Evolutionary conservation across 2,888 invertebrate species (phyloP), one percentile per base, ranked within the genome.

Genomic region (Drosophila prolongata): DNA sequence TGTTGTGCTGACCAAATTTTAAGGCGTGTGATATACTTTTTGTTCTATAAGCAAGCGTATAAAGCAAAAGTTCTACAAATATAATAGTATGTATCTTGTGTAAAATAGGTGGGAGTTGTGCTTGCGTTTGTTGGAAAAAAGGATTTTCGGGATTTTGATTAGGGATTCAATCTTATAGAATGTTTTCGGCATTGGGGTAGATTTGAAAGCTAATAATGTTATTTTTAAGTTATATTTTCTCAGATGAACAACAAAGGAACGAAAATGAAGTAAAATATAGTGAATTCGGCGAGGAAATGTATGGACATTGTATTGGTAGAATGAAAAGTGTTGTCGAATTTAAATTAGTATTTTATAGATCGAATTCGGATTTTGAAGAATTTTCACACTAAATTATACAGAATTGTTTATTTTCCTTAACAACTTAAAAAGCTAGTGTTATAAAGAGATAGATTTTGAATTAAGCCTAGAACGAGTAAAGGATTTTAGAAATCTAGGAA

Each of bases 31-130:
- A 24, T 57, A 14, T 40, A 49, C 27, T 34, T 14, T 6, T 49
- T 19, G 14, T 49, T 44, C 55, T 71, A 56, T 66, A 71, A 74
- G 70, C 70, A 46, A 40, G 50, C 14, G 24, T 64, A 30, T 2
- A 55, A 70, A 67, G 67, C 74, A 73, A 62, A 9, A 55, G 8
- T 38, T 56, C 46, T 74, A 71, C 55, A 38, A 71, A 58, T 30
- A 5, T 14, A 27, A 44, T 35, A 16, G 35, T 27, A 8, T 14
- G 14, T 13, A 27, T 43, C 6, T 43, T 46, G 9, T 30, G n/a
- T 10, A 30, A 14, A 46, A n/a, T 46, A 30, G 10, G 27, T n/a
- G 27, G 44, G n/a, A 9, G 34, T 35, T n/a, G 37, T n/a, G 37
- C 14, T 14, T 57, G 40, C 42, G 27, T 13, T 16, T 16, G 9